A percentile compares a stretch with the other conserved stretches of the same genome.
Conservation (phyloP, 1,140 invertebrate genomes). For the Drosophila parabipectinata region DNA sequence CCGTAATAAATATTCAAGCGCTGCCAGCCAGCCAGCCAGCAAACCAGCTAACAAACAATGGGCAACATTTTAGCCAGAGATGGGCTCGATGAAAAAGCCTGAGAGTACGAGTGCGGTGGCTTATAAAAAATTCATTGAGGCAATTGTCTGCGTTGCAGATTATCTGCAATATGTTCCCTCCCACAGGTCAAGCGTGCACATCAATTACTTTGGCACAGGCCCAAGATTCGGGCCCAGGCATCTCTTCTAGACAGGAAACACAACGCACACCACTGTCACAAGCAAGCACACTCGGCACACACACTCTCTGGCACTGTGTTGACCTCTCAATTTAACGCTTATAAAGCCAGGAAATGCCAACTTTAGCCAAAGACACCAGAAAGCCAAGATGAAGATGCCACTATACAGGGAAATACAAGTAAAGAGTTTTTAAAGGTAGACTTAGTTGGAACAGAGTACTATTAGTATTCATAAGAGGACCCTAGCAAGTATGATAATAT, state of each 20-base stretch:
- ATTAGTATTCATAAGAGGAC: not conserved
- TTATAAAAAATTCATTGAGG: slow-evolving; percentile 81
- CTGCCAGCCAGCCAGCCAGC: slow-evolving; percentile 13
- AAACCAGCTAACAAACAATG: slow-evolving; percentile 56
- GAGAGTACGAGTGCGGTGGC: slow-evolving; percentile 52
- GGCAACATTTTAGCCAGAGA: slow-evolving; percentile 65
- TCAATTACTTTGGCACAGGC: slow-evolving; percentile 84
- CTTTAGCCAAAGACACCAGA: slow-evolving; percentile 42
- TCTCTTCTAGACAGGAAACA: slow-evolving; percentile 54
- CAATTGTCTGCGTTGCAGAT: slow-evolving; percentile 83
- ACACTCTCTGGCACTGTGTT: slow-evolving; percentile 53
- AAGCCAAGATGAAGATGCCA: slow-evolving; percentile 24
- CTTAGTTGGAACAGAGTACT: not conserved
- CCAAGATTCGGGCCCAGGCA: slow-evolving; percentile 54
- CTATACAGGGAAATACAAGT: not conserved
- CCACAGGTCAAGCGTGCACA: slow-evolving; percentile 84
- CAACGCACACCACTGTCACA: slow-evolving; percentile 24
- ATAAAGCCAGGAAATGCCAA: slow-evolving; percentile 80
- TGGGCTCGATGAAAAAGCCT: slow-evolving; percentile 54
- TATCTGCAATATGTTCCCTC: slow-evolving; percentile 84
- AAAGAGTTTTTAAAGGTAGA: no score
- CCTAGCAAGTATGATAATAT: not conserved
- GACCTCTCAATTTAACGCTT: slow-evolving; percentile 81
- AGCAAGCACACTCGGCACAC: slow-evolving; percentile 12
- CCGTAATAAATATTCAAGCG: slow-evolving; percentile 72